A percentile compares a stretch with the other conserved stretches of the same genome.
Evolutionary conservation across 2,888 invertebrate species (phyloP).

Genomic region (Hirudinaria manillensis): DNA sequence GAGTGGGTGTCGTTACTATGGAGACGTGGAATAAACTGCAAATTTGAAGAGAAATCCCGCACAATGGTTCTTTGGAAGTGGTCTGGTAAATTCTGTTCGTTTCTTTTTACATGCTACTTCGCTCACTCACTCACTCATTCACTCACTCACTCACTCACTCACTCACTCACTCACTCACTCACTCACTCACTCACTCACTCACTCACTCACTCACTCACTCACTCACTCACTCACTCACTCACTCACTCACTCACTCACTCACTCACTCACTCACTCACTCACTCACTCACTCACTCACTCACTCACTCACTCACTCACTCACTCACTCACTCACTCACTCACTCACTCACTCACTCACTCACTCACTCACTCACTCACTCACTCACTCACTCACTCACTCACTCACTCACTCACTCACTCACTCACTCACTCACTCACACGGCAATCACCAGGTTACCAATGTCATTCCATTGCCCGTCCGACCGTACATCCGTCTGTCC

Average conservation of each 20-base stretch:
- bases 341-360: slow-evolving; percentile 34
- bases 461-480: no score
- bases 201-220: slow-evolving; percentile 15
- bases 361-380: slow-evolving; percentile 30
- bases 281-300: slow-evolving; percentile 6
- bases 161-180: slow-evolving; percentile 34
- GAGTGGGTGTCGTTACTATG: no score
- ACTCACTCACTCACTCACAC: slow-evolving; percentile 16
- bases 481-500: no score
- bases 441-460: no score
- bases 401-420: slow-evolving; percentile 19
- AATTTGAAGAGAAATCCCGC: no score
- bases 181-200: slow-evolving; percentile 15
- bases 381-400: slow-evolving; percentile 14
- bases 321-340: slow-evolving; percentile 34
- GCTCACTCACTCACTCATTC: slow-evolving; percentile 32
- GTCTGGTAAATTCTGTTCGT: no score
- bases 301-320: slow-evolving; percentile 3
- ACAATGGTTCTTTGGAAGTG: no score
- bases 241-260: slow-evolving; percentile 10
- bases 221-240: slow-evolving; percentile 3
- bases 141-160: slow-evolving; percentile 33
- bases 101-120: slow-evolving; percentile 17
- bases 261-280: slow-evolving; percentile 18
- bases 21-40: no score